Conservation (phyloP, 2,113 vertebrate genomes). For the Lophura nycthemera region DNA sequence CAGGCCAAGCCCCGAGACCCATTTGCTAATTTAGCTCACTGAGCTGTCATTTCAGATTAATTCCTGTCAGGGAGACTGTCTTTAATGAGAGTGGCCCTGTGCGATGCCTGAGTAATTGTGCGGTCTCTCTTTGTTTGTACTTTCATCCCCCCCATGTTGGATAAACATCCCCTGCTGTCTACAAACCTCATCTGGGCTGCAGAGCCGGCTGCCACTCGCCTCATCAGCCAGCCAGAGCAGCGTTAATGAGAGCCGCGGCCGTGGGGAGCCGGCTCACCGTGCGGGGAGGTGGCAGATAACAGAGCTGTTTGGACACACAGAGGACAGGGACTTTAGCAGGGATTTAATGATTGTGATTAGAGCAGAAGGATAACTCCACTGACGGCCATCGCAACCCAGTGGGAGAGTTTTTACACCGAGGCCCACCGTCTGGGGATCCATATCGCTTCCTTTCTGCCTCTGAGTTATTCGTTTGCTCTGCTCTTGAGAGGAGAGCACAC, state of each 20-base stretch:
- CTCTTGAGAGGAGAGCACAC: not conserved
- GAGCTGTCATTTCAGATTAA: constrained; percentile 64
- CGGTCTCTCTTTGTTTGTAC: constrained; percentile 54
- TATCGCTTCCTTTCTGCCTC: not conserved
- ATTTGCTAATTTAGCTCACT: constrained; percentile 39
- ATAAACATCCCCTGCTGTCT: constrained; percentile 70
- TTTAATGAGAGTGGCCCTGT: constrained; percentile 57
- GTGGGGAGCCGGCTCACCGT: constrained; percentile 3
- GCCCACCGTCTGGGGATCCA: not conserved
- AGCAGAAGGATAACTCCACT: not conserved
- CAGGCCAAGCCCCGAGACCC: not conserved
- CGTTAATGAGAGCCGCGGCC: constrained; percentile 46
- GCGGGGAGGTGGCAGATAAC: constrained; percentile 57
- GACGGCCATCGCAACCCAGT: not conserved
- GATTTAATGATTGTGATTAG: constrained; percentile 63
- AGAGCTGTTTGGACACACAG: constrained; percentile 44
- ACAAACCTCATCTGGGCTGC: constrained; percentile 50
- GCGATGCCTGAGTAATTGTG: constrained; percentile 43
- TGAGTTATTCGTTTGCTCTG: not conserved
- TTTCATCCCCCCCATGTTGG: constrained; percentile 53
- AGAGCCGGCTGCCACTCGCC: constrained; percentile 28
- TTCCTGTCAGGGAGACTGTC: constrained; percentile 41
- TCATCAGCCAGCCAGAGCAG: constrained; percentile 61
- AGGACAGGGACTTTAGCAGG: constrained; percentile 28
- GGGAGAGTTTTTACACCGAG: not conserved